Conservation (phyloP, 2,113 vertebrate genomes). For the Calyptomena viridis region DNA sequence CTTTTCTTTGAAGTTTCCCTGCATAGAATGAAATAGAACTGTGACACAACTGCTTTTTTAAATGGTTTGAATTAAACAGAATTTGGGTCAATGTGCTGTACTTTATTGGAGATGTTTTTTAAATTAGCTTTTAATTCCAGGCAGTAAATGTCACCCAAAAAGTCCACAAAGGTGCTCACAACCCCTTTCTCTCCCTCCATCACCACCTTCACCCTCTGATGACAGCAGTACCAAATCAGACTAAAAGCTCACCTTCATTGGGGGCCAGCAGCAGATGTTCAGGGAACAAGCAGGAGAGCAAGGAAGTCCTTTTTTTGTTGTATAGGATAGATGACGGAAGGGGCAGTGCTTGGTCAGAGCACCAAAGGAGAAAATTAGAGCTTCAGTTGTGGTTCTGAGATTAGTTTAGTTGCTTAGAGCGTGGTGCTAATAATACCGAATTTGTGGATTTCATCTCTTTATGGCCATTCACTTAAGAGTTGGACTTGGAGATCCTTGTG, state of each 20-base stretch:
- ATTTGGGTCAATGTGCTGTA: background rate
- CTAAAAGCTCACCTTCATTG: background rate
- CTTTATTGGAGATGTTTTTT: background rate
- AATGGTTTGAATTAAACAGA: background rate
- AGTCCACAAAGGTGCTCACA: background rate
- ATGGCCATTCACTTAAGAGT: too few relatives aligned
- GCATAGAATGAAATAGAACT: background rate
- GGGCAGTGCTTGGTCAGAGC: too few relatives aligned
- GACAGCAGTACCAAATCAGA: background rate
- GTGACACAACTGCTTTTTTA: background rate
- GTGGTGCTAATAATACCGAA: too few relatives aligned
- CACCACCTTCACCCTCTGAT: background rate
- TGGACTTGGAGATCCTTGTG: too few relatives aligned
- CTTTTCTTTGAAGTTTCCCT: background rate
- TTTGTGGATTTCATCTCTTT: too few relatives aligned
- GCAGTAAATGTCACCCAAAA: background rate
- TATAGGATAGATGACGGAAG: too few relatives aligned
- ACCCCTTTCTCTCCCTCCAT: background rate
- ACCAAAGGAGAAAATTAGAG: too few relatives aligned
- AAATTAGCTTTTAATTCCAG: background rate
- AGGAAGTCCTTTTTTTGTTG: too few relatives aligned
- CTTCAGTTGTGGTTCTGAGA: too few relatives aligned
- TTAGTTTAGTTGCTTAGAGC: too few relatives aligned
- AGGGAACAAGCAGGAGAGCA: background rate
- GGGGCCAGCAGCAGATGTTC: background rate